Base-by-base conservation (phyloP, 2,113 vertebrate genomes). In the Brachyistius frenatus region DNA sequence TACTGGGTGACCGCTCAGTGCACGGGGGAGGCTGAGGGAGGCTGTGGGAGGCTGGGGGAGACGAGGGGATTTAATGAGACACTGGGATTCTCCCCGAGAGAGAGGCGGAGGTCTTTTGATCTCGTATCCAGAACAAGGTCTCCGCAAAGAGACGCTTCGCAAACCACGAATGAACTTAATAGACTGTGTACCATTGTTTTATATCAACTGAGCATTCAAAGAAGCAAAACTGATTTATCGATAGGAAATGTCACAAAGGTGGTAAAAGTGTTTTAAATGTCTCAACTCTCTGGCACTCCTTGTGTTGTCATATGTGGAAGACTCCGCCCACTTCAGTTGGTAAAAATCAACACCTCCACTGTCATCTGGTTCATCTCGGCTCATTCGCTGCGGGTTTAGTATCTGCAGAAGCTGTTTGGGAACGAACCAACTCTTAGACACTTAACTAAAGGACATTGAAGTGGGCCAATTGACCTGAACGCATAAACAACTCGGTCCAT, bases 91-190 rank as follows among this genome's bases (percentile, higher is more conserved):
- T 52, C 74, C 52, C 64, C 52, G 70, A 41, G 36, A 13, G 44
- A 54, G 50, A 33, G 9, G 47, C 5, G 33, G 32, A 0, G 0
- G 35, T 5, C 74, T 84, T 79, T 81, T 3, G 74, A 83, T 85
- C 76, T 49, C 3, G 10, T 5, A 63, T 31, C 73, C 35, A 32
- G 47, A 57, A 56, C 66, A 10, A 37, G 47, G 37, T 41, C 39
- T 23, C 23, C 23, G 23, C 23, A 23, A 7, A 41, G 39, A 41
- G 10, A 41, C 1, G 14, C 5, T 46, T 37, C 32, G 1, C 32
- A 23, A n/a, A 50, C 62, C 15, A 11, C 37, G 66, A n/a, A 32
- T 50, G 47, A 5, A 0, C 5, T 0, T 23, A 23, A 23, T 23
- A 23, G 23, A 23, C 23, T 23, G 23, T 23, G 23, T 23, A 23